Conservation (phyloP, 2,113 vertebrate genomes). For the Eonycteris spelaea region DNA sequence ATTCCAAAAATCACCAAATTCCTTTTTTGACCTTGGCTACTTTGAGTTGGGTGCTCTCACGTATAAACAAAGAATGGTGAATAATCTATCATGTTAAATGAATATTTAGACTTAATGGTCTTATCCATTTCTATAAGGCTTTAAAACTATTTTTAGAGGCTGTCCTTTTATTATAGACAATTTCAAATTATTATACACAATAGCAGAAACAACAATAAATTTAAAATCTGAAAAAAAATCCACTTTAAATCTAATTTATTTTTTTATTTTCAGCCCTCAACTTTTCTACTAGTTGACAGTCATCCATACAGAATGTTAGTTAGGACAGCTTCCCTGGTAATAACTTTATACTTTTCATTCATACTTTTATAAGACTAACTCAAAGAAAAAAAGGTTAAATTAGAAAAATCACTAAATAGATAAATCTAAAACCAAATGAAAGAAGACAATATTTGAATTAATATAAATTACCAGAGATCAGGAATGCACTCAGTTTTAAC, state of each 20-base stretch:
- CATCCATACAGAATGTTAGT: neutral
- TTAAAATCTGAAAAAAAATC: neutral
- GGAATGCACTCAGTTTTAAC: constrained; percentile 65
- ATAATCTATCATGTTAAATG: neutral
- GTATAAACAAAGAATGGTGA: neutral
- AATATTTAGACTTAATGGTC: neutral
- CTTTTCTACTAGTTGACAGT: neutral
- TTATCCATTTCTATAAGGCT: neutral
- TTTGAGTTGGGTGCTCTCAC: neutral
- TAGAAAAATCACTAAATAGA: neutral
- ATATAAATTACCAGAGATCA: constrained; percentile 42
- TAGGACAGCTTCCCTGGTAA: neutral
- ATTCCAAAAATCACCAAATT: neutral
- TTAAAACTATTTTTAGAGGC: neutral
- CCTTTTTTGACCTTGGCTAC: neutral
- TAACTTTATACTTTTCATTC: neutral
- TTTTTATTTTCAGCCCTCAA: neutral
- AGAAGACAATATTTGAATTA: constrained; percentile 16
- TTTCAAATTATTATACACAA: neutral
- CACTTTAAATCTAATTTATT: neutral
- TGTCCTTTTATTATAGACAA: neutral
- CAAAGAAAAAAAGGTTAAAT: neutral
- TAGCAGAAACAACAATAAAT: constrained; percentile 3
- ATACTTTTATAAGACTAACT: neutral
- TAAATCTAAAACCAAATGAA: constrained; percentile 35